Conservation (phyloP, 53 echinoderm and acorn worm species). For the Paracentrotus lividus region DNA sequence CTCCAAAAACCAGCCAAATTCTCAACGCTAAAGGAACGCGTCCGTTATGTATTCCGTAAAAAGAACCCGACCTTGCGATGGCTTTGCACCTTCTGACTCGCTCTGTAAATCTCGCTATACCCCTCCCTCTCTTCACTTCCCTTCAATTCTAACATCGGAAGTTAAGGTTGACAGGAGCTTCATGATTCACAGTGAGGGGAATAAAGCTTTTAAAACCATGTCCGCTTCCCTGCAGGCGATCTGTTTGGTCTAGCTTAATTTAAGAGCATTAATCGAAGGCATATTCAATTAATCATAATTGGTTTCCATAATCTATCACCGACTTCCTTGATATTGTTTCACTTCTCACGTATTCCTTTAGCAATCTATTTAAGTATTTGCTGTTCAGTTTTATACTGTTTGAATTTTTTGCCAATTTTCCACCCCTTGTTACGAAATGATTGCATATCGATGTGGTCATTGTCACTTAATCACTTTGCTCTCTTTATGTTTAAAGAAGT, state of each 20-base stretch:
- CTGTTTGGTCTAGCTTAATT: background rate
- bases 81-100: background rate
- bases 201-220: background rate
- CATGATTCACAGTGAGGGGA: conserved; percentile 4
- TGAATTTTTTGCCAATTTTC: too few species aligned
- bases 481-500: too few species aligned
- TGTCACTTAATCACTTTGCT: too few species aligned
- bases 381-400: too few species aligned
- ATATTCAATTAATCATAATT: background rate
- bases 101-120: background rate
- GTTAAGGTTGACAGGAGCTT: conserved; percentile 43
- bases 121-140: conserved; percentile 18
- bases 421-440: too few species aligned
- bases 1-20: too few species aligned
- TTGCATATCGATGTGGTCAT: too few species aligned
- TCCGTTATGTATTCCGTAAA: background rate
- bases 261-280: background rate
- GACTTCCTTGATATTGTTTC: background rate
- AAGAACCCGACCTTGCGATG: background rate
- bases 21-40: background rate
- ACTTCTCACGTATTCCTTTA: background rate
- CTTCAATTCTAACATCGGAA: conserved; percentile 42
- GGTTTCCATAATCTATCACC: background rate
- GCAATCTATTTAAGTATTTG: too few species aligned
- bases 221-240: background rate